Base-by-base conservation (phyloP, 2,797 vertebrate genomes). In the Synanceia verrucosa region DNA sequence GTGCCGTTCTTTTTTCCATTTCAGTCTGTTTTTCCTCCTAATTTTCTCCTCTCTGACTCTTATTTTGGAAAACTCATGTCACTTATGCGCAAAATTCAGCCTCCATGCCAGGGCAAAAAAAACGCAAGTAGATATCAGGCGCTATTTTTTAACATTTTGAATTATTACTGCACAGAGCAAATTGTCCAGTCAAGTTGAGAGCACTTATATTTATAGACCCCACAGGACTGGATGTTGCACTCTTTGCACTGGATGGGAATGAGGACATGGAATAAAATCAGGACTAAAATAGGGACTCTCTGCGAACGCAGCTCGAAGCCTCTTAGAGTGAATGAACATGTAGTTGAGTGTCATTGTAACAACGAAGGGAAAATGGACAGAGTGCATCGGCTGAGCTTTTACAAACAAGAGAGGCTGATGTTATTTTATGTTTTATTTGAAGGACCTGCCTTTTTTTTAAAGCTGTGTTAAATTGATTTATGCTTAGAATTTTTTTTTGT, bases 121-220 rank as follows among this genome's bases (percentile, higher is more conserved):
- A 21, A 11, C 36, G 48, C 61, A 56, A 77, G 74, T 36, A 76
- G 77, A 83, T 78, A 80, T 79, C n/a, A 2, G 36, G 39, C 37
- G 28, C 69, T 80, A 66, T 84, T 86, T 87, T 82, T 70, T 62
- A 66, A 79, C 70, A 69, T 81, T 88, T 81, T 86, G 66, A 93
- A 91, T 92, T 92, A 91, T 92, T 91, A 81, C 84, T 88, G 73
- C 81, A 78, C 23, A 36, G 77, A 85, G 66, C 76, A 90, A 91
- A 88, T 91, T 89, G 86, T 85, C 82, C 86, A 85, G 82, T 91
- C 81, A 82, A 88, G 84, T 86, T 70, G 82, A 91, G 84, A 86
- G 85, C 81, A 79, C 84, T 89, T 83, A 67, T 83, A 88, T 92
- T 86, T 84, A 87, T 80, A 86, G 86, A 87, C 71, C 84, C 76